Conservation (phyloP, 2,797 vertebrate genomes). For the Furcifer pardalis region DNA sequence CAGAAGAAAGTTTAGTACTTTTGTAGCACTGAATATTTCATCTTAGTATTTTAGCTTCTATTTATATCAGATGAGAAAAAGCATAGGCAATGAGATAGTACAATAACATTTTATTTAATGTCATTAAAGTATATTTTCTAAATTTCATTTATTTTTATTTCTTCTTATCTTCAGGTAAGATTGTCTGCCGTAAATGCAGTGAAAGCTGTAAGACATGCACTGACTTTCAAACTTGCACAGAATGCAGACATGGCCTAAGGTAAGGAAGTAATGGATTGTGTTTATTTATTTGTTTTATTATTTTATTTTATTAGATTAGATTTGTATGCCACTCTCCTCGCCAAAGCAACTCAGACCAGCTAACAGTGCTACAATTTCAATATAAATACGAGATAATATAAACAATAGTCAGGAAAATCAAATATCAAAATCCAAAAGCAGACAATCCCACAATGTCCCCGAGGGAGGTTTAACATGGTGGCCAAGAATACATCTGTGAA, state of each 20-base stretch:
- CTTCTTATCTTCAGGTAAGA: slow-evolving; percentile 81
- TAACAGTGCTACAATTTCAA: too few species aligned
- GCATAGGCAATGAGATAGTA: slow-evolving; percentile 14
- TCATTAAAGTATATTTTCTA: slow-evolving; percentile 35
- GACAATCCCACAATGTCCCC: too few species aligned
- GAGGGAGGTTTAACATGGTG: slow-evolving; percentile 17
- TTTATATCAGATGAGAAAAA: slow-evolving; percentile 21
- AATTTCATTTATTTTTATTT: slow-evolving; percentile 42
- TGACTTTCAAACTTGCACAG: slow-evolving; percentile 87
- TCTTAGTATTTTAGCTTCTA: slow-evolving; percentile 13
- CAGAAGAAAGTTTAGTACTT: slow-evolving; percentile 19
- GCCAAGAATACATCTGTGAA: slow-evolving; percentile 23
- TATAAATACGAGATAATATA: too few species aligned
- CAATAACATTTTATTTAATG: slow-evolving; percentile 33
- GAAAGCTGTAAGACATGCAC: slow-evolving; percentile 94
- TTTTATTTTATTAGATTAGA: too few species aligned
- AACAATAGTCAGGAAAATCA: too few species aligned
- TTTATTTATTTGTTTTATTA: too few species aligned
- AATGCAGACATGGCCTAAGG: slow-evolving; percentile 94
- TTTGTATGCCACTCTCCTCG: too few species aligned
- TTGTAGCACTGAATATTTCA: slow-evolving; percentile 27
- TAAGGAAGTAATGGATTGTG: slow-evolving; percentile 69
- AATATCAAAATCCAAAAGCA: too few species aligned
- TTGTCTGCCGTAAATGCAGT: slow-evolving; percentile 89
- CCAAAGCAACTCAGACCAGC: too few species aligned